Evolutionary conservation across 1,140 invertebrate species (phyloP).

Genomic region (Aphidius ervi): DNA sequence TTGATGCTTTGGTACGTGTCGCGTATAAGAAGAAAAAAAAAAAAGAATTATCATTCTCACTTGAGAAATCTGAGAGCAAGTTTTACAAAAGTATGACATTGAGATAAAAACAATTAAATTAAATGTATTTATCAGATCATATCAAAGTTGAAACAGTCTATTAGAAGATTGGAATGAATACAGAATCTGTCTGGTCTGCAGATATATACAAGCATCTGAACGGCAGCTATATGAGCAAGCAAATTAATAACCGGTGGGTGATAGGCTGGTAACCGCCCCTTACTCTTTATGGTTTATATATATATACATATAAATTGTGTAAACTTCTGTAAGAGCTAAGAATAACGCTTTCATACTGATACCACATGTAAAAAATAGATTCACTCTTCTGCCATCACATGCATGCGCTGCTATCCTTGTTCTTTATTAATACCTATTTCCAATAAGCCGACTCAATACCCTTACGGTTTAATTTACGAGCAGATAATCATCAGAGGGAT

Average conservation of each 20-base stretch:
- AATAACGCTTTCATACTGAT: too few species aligned
- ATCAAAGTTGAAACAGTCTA: too few species aligned
- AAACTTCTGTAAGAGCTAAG: too few species aligned
- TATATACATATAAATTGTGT: not conserved
- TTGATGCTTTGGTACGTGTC: too few species aligned
- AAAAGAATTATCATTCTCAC: too few species aligned
- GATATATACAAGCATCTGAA: conserved; percentile 43
- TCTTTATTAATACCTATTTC: conserved; percentile 44
- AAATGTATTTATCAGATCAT: too few species aligned
- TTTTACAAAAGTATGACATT: too few species aligned
- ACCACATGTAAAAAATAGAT: conserved; percentile 4
- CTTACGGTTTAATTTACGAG: conserved; percentile 52
- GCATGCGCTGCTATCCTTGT: not conserved
- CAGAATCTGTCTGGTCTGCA: conserved; percentile 6
- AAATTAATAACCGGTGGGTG: conserved; percentile 55
- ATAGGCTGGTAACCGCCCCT: conserved; percentile 52
- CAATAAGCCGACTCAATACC: conserved; percentile 44
- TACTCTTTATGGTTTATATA: conserved; percentile 33
- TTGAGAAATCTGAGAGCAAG: too few species aligned
- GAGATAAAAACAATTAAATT: too few species aligned
- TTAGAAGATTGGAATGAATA: too few species aligned
- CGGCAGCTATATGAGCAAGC: conserved; percentile 53
- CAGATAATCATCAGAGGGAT: conserved; percentile 53
- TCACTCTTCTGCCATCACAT: too few species aligned
- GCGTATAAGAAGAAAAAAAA: too few species aligned